Evolutionary conservation across 1,140 invertebrate genomes (phyloP).

Genomic region (Calliopsis andreniformis): DNA sequence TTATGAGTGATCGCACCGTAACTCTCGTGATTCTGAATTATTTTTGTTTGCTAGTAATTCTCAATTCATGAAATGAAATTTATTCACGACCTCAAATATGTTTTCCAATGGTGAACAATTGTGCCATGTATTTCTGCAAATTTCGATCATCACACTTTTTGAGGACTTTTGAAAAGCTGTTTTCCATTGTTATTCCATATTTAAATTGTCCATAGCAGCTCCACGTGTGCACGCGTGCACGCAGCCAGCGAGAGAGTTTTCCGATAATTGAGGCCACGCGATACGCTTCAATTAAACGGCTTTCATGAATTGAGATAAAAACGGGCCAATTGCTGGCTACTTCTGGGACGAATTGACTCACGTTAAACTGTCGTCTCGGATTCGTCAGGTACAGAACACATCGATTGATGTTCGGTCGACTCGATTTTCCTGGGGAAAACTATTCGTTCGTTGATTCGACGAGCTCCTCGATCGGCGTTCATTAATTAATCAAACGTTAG

Average conservation of each 20-base stretch:
- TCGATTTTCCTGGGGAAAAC: neutral
- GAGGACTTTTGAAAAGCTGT: no score
- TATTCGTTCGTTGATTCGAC: neutral
- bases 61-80: no score
- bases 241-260: no score
- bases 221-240: neutral
- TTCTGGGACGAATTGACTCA: neutral
- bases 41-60: no score
- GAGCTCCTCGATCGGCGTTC: neutral
- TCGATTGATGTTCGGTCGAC: neutral
- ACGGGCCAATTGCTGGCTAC: neutral
- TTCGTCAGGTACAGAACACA: neutral
- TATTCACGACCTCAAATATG: no score
- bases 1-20: no score
- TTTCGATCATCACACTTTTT: no score
- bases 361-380: neutral
- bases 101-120: no score
- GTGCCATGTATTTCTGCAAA: no score
- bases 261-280: slow-evolving; percentile 27
- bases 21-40: no score
- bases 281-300: neutral
- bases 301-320: slow-evolving; percentile 4
- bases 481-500: neutral
- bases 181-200: no score
- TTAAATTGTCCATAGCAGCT: neutral